Percentiles rank a stretch among this genome's conserved stretches.
These are phyloP conservation scores for Diadema setosum DNA, from an alignment of 35 echinoderm and acorn worm species.

Conservation along the genomic window DNA sequence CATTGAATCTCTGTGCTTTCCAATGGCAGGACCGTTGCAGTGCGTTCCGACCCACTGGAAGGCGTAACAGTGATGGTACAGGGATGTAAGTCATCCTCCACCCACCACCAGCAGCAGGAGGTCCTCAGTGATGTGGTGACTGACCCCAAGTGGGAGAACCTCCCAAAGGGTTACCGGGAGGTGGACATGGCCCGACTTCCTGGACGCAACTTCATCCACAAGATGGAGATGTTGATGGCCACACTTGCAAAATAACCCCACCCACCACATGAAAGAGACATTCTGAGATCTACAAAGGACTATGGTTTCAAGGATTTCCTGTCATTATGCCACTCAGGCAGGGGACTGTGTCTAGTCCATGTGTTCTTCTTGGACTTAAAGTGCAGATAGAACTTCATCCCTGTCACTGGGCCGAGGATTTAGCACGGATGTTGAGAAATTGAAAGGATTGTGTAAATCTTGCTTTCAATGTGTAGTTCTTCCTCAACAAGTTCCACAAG, in stretches of 20 bases:
- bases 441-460: too few species aligned
- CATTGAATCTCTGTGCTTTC: background rate
- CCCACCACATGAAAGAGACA: too few species aligned
- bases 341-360: too few species aligned
- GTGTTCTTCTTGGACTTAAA: too few species aligned
- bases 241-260: slow-evolving; percentile 54
- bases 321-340: too few species aligned
- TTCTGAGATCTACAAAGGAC: too few species aligned
- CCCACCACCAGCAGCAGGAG: slow-evolving; percentile 6
- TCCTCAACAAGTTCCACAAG: too few species aligned
- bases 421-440: too few species aligned
- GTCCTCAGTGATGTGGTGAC: slow-evolving; percentile 67
- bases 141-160: slow-evolving; percentile 78
- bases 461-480: too few species aligned
- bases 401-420: too few species aligned
- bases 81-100: slow-evolving; percentile 30
- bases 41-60: slow-evolving; percentile 69
- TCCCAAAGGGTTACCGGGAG: slow-evolving; percentile 59
- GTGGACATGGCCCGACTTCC: slow-evolving; percentile 77
- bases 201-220: slow-evolving; percentile 82
- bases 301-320: too few species aligned
- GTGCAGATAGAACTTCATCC: too few species aligned
- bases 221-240: slow-evolving; percentile 81
- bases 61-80: slow-evolving; percentile 74
- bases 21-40: slow-evolving; percentile 51